Evolutionary conservation across 2,797 vertebrate genomes (phyloP).

Genomic region (Arctocebus calabarensis): DNA sequence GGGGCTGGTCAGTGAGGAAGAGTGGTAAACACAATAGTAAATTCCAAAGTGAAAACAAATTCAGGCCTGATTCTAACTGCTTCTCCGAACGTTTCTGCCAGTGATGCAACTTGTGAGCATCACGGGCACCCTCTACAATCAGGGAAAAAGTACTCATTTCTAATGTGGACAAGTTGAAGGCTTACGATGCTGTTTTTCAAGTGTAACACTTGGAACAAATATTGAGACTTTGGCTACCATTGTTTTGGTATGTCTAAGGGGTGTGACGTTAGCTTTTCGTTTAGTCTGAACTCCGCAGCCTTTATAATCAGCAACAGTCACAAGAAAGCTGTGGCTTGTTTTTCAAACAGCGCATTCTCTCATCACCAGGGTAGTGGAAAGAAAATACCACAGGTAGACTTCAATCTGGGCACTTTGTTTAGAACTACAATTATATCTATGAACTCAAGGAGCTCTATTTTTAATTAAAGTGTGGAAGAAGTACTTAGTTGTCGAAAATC

Average conservation of each 20-base stretch:
- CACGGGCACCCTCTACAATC: not conserved
- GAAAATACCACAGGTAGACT: not conserved
- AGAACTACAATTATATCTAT: not conserved
- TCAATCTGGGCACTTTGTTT: not conserved
- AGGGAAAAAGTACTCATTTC: not conserved
- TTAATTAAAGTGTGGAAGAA: not conserved
- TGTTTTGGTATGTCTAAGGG: not conserved
- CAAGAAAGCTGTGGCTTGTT: not conserved
- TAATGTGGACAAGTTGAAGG: not conserved
- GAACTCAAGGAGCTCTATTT: not conserved
- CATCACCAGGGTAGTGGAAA: not conserved
- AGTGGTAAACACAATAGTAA: not conserved
- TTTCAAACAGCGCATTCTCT: not conserved
- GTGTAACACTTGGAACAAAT: not conserved
- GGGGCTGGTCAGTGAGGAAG: not conserved
- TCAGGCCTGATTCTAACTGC: not conserved
- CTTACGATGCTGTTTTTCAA: conserved; percentile 1
- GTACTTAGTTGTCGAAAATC: not conserved
- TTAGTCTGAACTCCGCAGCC: not conserved
- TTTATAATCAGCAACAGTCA: not conserved
- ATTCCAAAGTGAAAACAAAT: conserved; percentile 44
- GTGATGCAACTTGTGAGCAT: not conserved
- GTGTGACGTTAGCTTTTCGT: not conserved
- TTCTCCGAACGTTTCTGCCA: not conserved
- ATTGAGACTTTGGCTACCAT: not conserved